Conservation (phyloP, 2,113 vertebrate species). For the Ramphastos sulfuratus region DNA sequence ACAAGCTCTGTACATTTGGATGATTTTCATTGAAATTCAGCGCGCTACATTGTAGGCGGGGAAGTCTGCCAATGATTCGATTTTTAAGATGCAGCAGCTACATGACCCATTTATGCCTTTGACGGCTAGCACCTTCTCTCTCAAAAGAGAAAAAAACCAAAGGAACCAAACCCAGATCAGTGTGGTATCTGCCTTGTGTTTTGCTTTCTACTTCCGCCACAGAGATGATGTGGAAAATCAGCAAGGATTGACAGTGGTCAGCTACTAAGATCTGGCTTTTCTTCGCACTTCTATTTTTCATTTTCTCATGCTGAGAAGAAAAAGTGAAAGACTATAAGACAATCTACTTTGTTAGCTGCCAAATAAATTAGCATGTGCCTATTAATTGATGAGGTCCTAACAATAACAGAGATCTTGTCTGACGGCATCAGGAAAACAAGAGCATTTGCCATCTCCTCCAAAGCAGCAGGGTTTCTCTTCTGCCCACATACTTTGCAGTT, state of each 20-base stretch:
- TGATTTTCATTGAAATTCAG: conserved; percentile 64
- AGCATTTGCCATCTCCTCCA: background rate
- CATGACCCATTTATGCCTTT: conserved; percentile 67
- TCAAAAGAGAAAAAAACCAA: background rate
- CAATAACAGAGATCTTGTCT: background rate
- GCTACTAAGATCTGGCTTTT: background rate
- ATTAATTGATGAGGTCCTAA: background rate
- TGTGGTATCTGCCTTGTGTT: background rate
- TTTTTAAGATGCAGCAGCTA: conserved; percentile 62
- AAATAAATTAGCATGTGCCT: background rate
- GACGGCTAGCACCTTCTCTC: conserved; percentile 21
- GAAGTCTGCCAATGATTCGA: conserved; percentile 62
- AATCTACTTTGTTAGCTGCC: background rate
- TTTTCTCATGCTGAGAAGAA: background rate
- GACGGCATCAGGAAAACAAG: background rate
- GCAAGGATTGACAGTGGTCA: background rate
- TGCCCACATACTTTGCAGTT: fast-evolving
- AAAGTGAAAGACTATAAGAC: background rate
- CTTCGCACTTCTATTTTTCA: background rate
- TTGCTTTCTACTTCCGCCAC: background rate
- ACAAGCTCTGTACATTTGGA: conserved; percentile 34
- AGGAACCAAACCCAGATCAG: background rate
- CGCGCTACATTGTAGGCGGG: background rate
- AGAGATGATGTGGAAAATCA: background rate
- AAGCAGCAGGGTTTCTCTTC: background rate